phyloP scores from a whole-genome alignment of 2,797 vertebrate genomes.

The Mormyrops boulengeri region DNA sequence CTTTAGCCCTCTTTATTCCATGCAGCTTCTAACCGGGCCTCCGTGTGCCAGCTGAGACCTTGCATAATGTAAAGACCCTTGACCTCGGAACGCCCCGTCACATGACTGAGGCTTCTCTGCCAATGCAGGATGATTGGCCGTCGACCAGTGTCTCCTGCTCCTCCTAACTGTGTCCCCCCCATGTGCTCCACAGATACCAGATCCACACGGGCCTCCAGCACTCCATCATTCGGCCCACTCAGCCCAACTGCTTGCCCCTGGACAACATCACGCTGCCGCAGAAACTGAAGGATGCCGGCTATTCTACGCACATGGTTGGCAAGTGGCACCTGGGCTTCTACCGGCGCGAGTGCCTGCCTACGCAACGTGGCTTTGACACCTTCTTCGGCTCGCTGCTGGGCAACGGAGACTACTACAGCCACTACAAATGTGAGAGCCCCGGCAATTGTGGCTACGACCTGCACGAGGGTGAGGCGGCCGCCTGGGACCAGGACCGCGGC shows the following conservation, averaged over 20 bases:
- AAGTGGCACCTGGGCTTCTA: conserved; percentile 99
- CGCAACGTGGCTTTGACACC: conserved; percentile 85
- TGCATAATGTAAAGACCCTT: background rate
- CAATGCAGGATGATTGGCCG: background rate
- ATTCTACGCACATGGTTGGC: conserved; percentile 95
- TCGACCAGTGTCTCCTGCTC: background rate
- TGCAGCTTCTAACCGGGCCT: background rate
- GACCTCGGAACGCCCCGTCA: background rate
- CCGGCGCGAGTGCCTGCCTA: conserved; percentile 87
- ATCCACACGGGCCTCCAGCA: conserved; percentile 98
- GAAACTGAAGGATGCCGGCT: conserved; percentile 85
- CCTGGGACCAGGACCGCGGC: conserved; percentile 86
- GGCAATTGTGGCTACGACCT: conserved; percentile 91
- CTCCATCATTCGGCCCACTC: conserved; percentile 87
- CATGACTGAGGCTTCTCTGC: background rate
- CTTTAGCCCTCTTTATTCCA: background rate
- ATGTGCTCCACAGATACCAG: conserved; percentile 74
- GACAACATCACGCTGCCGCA: conserved; percentile 88
- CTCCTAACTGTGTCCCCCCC: background rate
- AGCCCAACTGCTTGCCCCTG: conserved; percentile 90
- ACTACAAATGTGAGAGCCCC: conserved; percentile 90
- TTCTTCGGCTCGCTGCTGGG: conserved; percentile 92
- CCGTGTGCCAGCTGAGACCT: background rate
- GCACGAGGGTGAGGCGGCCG: conserved; percentile 84
- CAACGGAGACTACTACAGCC: conserved; percentile 92